These are phyloP conservation scores for Spea multiplicata DNA, from an alignment of 2,113 vertebrate species.

Conservation along the genomic window DNA sequence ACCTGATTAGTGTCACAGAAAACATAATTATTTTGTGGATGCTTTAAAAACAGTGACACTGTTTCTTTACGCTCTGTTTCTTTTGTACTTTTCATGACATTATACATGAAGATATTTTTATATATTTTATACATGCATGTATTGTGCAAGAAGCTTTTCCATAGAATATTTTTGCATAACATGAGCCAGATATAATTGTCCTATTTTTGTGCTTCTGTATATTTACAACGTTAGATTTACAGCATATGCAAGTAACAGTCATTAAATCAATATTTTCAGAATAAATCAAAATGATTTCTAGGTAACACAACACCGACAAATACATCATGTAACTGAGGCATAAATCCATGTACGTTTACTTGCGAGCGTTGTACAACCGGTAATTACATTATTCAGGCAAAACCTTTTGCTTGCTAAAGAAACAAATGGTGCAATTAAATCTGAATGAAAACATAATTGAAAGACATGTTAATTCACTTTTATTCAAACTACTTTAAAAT, in stretches of 20 bases:
- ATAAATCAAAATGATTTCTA: not conserved
- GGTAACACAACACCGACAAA: conserved; percentile 17
- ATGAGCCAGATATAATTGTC: not conserved
- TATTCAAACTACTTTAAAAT: not conserved
- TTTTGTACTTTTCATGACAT: too few species aligned
- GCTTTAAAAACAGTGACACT: too few species aligned
- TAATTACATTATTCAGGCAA: conserved; percentile 31
- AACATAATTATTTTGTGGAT: too few species aligned
- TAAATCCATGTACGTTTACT: conserved; percentile 7
- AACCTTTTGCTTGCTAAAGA: conserved; percentile 25
- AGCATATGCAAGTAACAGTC: conserved; percentile 2
- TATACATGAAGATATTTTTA: too few species aligned
- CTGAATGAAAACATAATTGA: conserved; percentile 24
- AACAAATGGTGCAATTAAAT: conserved; percentile 20
- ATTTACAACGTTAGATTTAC: conserved; percentile 6
- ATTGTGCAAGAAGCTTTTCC: too few species aligned
- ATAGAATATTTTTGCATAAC: too few species aligned
- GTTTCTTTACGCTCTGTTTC: too few species aligned
- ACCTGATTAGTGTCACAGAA: too few species aligned
- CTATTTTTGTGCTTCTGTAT: not conserved
- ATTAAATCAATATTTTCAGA: conserved; percentile 7
- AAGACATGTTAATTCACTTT: not conserved
- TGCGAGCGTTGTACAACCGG: conserved; percentile 9
- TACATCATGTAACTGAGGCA: conserved; percentile 19
- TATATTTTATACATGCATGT: too few species aligned